Base-by-base conservation (phyloP, 2,113 vertebrate species). In the Egretta garzetta region DNA sequence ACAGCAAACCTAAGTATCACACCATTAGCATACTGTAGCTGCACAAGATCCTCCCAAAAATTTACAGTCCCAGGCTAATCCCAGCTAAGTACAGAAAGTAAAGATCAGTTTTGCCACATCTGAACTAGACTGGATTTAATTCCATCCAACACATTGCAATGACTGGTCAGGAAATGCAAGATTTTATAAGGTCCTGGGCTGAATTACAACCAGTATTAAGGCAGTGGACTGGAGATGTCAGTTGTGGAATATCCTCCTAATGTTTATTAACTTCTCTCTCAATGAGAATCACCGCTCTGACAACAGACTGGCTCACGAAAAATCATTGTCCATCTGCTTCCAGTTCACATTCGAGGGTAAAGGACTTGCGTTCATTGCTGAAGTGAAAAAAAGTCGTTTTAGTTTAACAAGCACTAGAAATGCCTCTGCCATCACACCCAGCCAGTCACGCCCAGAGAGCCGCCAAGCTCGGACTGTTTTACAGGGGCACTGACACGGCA, bases 211-310 rank as follows among this genome's bases (percentile, higher is more conserved):
- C 49, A 62, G 45, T 9, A 35, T 82, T 92, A 94, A 91, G 55
- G 80, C 58, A 67, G 30, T 27, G 27, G 32, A 64, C 41, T 86
- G 50, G 37, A 95, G 84, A 75, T 76, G 84, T 91, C 87, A 91
- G 52, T 91, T 87, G 63, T 85, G 73, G 70, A 93, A 96, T 86
- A 88, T n/a, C 70, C 86, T 75, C 66, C 63, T 90, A 86, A 94
- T 88, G 68, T 92, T 96, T 96, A 93, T 93, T 95, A 96, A 90
- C 87, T 83, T 93, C 58, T 91, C 85, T 85, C 71, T 87, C 84
- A 76, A 88, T 92, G 81, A 73, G 20, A 95, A 91, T 95, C 27
- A 3, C 76, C 59, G 71, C 49, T 91, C 81, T 3, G 27, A 80
- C 91, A 84, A 80, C n/a, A 81, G 86, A 96, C 43, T 53, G 70